Evolutionary conservation across 23 tunicate genomes (phyloP).

Genomic region (Trididemnum clinides): DNA sequence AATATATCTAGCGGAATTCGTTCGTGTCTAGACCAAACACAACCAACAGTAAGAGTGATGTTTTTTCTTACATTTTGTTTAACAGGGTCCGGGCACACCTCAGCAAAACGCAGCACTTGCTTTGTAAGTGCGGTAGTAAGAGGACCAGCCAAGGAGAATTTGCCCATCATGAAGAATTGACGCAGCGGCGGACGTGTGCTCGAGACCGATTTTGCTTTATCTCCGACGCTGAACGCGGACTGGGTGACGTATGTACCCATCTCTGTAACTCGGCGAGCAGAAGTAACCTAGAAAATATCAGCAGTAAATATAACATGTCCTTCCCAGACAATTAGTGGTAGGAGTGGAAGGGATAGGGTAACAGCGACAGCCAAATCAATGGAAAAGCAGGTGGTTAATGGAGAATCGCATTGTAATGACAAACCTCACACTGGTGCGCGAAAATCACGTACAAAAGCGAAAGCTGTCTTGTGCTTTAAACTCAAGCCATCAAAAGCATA

Average conservation of each 20-base stretch:
- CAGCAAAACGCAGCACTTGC: conserved; percentile 74
- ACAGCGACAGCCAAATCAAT: no score
- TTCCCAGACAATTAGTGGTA: no score
- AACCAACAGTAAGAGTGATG: neutral
- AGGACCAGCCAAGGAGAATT: conserved; percentile 77
- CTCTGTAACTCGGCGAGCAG: conserved; percentile 87
- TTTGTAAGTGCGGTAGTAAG: conserved; percentile 94
- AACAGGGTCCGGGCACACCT: conserved; percentile 47
- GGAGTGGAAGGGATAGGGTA: no score
- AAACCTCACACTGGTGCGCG: no score
- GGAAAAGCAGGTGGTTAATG: no score
- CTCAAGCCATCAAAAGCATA: no score
- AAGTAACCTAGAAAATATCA: neutral
- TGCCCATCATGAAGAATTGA: conserved; percentile 92
- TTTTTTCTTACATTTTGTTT: conserved; percentile 78
- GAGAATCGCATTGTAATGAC: no score
- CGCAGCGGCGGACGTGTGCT: conserved; percentile 84
- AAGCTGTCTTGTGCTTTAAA: no score
- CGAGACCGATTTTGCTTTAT: neutral
- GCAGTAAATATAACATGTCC: no score
- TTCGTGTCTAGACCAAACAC: no score
- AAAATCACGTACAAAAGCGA: no score
- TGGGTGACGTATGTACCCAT: conserved; percentile 99
- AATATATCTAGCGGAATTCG: no score
- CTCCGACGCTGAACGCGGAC: conserved; percentile 83